Evolutionary conservation across 2,888 invertebrate genomes (phyloP), one percentile per base, ranked within the genome.

Genomic region (Eretmocerus hayati): DNA sequence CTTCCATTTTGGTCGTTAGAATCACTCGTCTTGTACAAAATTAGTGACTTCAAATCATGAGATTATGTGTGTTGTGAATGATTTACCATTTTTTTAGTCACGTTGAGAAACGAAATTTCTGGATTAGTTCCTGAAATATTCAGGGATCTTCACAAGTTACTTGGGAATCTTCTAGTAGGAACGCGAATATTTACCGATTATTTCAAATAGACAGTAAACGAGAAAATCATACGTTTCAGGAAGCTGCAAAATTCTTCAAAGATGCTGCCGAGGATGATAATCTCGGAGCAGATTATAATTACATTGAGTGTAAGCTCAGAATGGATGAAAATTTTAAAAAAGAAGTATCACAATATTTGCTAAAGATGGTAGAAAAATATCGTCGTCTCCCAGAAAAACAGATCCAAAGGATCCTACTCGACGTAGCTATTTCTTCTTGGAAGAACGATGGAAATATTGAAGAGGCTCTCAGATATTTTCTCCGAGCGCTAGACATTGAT

Each of bases 161-260:
- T n/a, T n/a, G n/a, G n/a, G n/a, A n/a, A n/a, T n/a, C n/a, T n/a
- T n/a, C n/a, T n/a, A n/a, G n/a, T n/a, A n/a, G n/a, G n/a, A n/a
- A n/a, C n/a, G n/a, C n/a, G n/a, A n/a, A n/a, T n/a, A n/a, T 35
- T 16, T 15, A 18, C 19, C 5, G 19, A 13, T 16, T 9, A 15
- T 18, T 16, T 4, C 8, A 36, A 36, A 19, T 32, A 15, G 4
- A 32, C 15, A 32, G 5, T 11, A n/a, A 15, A 4, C 9, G 13
- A 2, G n/a, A n/a, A n/a, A n/a, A n/a, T n/a, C n/a, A n/a, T n/a
- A n/a, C n/a, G n/a, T 41, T 44, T 33, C 19, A 52, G 52, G 19
- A 37, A 33, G 52, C 48, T 5, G 16, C n/a, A n/a, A 16, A 31
- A 3, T 45, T 38, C 26, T 37, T 52, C 9, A 45, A 52, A 35